Base-by-base conservation (phyloP, 1,140 invertebrate species). In the Calephelis nemesis region DNA sequence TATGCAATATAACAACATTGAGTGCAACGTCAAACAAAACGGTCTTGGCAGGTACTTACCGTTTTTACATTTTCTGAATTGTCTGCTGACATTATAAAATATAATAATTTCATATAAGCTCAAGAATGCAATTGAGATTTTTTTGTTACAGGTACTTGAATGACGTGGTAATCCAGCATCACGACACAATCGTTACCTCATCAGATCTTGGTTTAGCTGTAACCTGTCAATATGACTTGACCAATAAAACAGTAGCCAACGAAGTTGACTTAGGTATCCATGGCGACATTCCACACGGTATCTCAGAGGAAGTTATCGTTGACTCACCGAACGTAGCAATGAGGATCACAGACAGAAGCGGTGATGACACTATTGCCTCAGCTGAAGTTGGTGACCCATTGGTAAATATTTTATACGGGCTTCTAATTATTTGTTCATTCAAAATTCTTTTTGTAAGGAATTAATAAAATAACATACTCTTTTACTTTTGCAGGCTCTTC, bases 141-240 rank as follows among this genome's bases (percentile, higher is more conserved):
- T 58, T 7, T 19, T 47, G 47, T 77, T 80, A 30, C 76, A 92
- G 92, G 75, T 98, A 97, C 76, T 90, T 97, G 68, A 98, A 97
- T 86, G 97, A 98, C 90, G 96, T 97, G 11, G 96, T 98, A 47
- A 98, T 98, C 77, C 97, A 98, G 85, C 97, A 98, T 90, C 97
- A 98, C 90, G 97, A 98, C 84, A 97, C 97, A 71, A 98, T 98
- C 75, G 97, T 98, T 58, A 98, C 98, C 50, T 98, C 97, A 54
- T 97, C 97, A 7, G 97, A 98, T 94, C 93, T 98, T 76, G 97
- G 97, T 4, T 93, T 98, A 39, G 97, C 97, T 5, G 96, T 98
- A 40, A 97, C 97, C 71, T 98, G 98, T 86, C 97, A 98, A 83
- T 98, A 98, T 87, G 97, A 98, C 87, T 93, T 98, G 50, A 97